phyloP scores from a whole-genome alignment of 2,888 invertebrate species.

The Lamellibrachia satsuma region DNA sequence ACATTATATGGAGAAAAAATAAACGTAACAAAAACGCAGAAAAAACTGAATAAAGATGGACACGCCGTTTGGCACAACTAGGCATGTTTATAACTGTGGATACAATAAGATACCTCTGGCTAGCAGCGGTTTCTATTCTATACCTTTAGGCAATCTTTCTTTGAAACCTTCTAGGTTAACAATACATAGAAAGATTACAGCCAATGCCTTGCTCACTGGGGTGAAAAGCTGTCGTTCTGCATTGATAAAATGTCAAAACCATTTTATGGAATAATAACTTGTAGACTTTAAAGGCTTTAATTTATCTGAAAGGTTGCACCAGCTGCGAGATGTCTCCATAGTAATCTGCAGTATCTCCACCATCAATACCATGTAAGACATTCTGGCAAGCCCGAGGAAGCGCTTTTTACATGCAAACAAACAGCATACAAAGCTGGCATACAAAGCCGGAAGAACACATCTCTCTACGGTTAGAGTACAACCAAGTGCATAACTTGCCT shows the following conservation, averaged over 20 bases:
- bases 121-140: not conserved
- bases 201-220: not conserved
- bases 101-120: not conserved
- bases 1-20: no score
- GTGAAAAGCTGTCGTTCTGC: constrained; percentile 12
- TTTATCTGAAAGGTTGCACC: not conserved
- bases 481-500: not conserved
- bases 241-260: constrained; percentile 1
- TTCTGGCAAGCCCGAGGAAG: not conserved
- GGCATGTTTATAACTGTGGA: not conserved
- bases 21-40: no score
- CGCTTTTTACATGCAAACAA: not conserved
- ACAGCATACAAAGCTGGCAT: not conserved
- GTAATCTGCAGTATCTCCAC: not conserved
- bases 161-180: not conserved
- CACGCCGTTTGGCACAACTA: not conserved
- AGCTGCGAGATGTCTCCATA: not conserved
- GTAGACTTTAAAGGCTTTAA: not conserved
- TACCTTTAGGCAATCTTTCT: not conserved
- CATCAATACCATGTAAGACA: not conserved
- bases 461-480: not conserved
- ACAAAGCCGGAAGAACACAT: not conserved
- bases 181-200: not conserved
- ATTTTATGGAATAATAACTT: constrained; percentile 5
- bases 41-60: not conserved